Conservation (phyloP, 2,888 invertebrate species). For the Pristionchus entomophagus region DNA sequence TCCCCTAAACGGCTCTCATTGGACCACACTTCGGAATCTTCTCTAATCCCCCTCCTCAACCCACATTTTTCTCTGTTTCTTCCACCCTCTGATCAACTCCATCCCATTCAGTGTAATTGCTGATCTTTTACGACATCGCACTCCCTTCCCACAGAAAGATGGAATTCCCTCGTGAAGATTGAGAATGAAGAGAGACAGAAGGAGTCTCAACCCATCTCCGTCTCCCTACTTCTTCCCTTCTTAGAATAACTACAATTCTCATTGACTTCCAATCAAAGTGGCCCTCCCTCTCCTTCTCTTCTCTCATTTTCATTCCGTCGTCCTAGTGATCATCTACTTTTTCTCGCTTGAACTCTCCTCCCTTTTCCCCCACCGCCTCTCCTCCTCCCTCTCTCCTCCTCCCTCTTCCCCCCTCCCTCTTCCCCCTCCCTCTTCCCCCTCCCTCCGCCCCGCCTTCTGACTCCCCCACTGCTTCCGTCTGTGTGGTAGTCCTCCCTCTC, state of each 20-base stretch:
- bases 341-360: conserved; percentile 24
- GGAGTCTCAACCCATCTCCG: background rate
- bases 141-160: background rate
- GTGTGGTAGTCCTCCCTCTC: background rate
- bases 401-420: background rate
- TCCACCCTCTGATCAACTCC: conserved; percentile 3
- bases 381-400: background rate
- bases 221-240: conserved; percentile 43
- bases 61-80: background rate
- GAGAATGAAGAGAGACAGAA: background rate
- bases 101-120: conserved; percentile 10
- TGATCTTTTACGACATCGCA: conserved; percentile 20
- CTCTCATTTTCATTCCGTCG: background rate
- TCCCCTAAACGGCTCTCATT: background rate
- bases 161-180: background rate
- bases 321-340: conserved; percentile 29
- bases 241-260: conserved; percentile 35
- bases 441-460: conserved; percentile 14
- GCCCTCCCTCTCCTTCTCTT: background rate
- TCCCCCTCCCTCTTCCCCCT: background rate
- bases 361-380: background rate
- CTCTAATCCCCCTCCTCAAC: background rate
- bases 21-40: background rate
- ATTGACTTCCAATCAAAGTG: background rate
- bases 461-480: background rate